These are phyloP conservation scores for Montipora capricornis DNA, from an alignment of 64 coral and sea anemone species.

Conservation along the genomic window DNA sequence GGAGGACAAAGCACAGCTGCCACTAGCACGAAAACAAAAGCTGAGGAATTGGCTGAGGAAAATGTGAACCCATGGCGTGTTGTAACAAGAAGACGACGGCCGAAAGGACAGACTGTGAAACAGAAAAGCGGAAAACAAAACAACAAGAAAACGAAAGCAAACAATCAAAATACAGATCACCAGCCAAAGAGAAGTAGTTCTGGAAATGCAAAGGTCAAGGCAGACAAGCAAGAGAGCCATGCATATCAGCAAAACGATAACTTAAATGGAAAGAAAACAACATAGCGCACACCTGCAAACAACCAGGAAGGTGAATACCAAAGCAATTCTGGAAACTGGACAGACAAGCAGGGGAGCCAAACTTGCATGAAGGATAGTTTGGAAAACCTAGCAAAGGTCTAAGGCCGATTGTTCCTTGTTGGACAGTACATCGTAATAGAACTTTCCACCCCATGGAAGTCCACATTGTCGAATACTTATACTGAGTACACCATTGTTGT, in stretches of 20 bases:
- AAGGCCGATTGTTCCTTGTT: no score
- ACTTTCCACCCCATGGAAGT: no score
- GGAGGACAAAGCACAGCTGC: conserved; percentile 1
- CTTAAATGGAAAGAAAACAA: neutral
- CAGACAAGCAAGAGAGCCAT: conserved; percentile 6
- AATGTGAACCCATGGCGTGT: neutral
- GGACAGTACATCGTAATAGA: no score
- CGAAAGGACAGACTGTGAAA: neutral
- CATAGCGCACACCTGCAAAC: neutral
- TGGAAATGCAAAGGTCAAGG: conserved; percentile 1
- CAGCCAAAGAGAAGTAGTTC: neutral
- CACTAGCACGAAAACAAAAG: conserved; percentile 7
- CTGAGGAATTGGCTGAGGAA: conserved; percentile 8
- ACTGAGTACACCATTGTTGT: no score
- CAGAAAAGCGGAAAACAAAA: neutral
- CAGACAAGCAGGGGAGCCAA: conserved; percentile 6
- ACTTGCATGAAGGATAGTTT: neutral
- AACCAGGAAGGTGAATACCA: conserved; percentile 3
- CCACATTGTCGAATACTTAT: no score
- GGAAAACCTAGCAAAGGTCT: neutral
- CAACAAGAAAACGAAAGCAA: neutral
- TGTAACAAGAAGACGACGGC: neutral
- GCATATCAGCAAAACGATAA: conserved; percentile 1
- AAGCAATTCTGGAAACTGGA: conserved; percentile 3
- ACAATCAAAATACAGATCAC: neutral